Evolutionary conservation across 2,888 invertebrate genomes (phyloP).

Genomic region (Drosophila testacea): DNA sequence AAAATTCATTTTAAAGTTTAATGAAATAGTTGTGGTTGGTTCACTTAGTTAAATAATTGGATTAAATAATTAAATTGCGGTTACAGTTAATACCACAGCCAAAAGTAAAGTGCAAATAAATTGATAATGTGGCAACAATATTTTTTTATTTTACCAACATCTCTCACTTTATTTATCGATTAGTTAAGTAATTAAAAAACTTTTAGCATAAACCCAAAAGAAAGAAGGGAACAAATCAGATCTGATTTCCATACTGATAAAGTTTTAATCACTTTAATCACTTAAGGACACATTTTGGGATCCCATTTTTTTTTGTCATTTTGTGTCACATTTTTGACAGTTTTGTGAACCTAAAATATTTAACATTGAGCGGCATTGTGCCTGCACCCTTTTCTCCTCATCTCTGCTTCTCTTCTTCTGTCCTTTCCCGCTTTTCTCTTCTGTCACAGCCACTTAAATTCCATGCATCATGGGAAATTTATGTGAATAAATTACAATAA

Average conservation of each 20-base stretch:
- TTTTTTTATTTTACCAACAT: not conserved
- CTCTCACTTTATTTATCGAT: constrained; percentile 40
- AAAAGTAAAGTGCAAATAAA: constrained; percentile 14
- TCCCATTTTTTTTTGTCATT: constrained; percentile 7
- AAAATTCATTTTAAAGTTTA: not conserved
- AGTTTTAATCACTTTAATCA: constrained; percentile 36
- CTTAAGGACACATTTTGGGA: constrained; percentile 10
- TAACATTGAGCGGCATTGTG: constrained; percentile 8
- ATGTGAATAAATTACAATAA: constrained; percentile 74
- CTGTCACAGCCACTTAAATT: constrained; percentile 67
- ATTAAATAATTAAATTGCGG: constrained; percentile 24
- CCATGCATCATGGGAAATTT: constrained; percentile 71
- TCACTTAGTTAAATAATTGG: constrained; percentile 6
- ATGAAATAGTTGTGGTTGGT: not conserved
- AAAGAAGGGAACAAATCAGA: constrained; percentile 1
- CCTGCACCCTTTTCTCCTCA: not conserved
- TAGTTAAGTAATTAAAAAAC: constrained; percentile 60
- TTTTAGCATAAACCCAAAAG: constrained; percentile 6
- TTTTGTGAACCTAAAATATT: constrained; percentile 32
- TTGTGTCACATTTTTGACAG: constrained; percentile 36
- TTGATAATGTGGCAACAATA: constrained; percentile 7
- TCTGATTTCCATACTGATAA: constrained; percentile 12
- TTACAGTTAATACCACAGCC: not conserved
- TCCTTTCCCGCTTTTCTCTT: not conserved
- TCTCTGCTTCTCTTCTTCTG: not conserved